Conservation (phyloP, 2,888 invertebrate species). For the Mythimna ferrago region DNA sequence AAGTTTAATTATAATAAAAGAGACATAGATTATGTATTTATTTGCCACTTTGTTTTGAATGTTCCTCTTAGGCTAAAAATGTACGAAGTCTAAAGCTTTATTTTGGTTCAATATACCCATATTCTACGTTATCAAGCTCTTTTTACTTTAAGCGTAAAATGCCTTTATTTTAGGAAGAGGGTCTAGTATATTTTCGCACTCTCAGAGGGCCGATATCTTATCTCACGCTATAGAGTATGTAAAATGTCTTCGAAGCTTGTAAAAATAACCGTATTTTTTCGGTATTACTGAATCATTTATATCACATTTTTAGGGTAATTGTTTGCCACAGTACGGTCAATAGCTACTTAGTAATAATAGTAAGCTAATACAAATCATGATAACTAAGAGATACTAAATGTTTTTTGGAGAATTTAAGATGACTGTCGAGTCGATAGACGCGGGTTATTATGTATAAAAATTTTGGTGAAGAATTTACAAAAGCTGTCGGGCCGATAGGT, state of each 20-base stretch:
- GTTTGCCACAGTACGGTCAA: constrained; percentile 9
- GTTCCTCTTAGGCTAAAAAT: background rate
- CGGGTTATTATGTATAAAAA: no score
- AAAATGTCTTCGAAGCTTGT: constrained; percentile 38
- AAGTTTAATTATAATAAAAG: background rate
- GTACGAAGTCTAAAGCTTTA: background rate
- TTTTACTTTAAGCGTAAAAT: constrained; percentile 53
- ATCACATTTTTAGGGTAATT: constrained; percentile 20
- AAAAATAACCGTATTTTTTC: constrained; percentile 42
- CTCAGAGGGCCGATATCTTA: constrained; percentile 55
- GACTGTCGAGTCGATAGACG: no score
- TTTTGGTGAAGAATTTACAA: no score
- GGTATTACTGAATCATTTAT: constrained; percentile 26
- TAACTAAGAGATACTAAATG: background rate
- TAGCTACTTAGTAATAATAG: background rate
- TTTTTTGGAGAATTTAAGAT: no score
- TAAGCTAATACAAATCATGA: background rate
- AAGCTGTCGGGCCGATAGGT: no score
- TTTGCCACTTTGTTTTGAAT: background rate
- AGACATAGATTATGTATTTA: background rate
- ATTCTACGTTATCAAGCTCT: constrained; percentile 43
- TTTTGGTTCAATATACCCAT: constrained; percentile 34
- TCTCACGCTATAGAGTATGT: constrained; percentile 33
- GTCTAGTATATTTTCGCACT: constrained; percentile 46
- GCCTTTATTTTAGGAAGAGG: constrained; percentile 50